Evolutionary conservation across 2,113 vertebrate genomes (phyloP).

Genomic region (Albula goreensis): DNA sequence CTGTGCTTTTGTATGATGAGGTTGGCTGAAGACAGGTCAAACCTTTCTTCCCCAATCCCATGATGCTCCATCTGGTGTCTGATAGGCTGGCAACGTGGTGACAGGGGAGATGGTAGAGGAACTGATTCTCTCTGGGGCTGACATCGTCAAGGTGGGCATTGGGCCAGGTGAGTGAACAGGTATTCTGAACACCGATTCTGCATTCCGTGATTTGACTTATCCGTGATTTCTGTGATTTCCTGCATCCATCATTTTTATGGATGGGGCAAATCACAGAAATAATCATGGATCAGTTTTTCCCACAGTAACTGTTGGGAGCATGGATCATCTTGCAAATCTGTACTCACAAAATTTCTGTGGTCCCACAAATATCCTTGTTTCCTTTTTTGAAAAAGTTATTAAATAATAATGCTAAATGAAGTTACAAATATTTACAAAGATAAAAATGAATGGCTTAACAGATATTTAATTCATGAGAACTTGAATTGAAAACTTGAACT

Average conservation of each 20-base stretch:
- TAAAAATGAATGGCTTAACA: too few relatives aligned
- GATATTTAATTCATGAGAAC: too few relatives aligned
- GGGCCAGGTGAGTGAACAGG: constrained; percentile 80
- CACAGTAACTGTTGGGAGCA: background rate
- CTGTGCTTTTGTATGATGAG: background rate
- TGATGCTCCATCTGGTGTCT: constrained; percentile 7
- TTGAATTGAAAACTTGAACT: too few relatives aligned
- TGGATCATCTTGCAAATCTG: background rate
- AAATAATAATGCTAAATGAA: too few relatives aligned
- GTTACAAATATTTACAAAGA: too few relatives aligned
- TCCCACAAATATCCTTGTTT: too few relatives aligned
- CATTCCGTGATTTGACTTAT: background rate
- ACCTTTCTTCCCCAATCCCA: background rate
- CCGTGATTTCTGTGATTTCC: too few relatives aligned
- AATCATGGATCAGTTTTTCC: too few relatives aligned
- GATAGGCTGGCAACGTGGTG: constrained; percentile 94
- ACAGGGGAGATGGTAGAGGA: constrained; percentile 99
- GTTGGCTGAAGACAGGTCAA: background rate
- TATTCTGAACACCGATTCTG: background rate
- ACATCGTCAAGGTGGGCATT: constrained; percentile 98
- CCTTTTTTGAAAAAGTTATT: too few relatives aligned
- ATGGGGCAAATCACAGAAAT: too few relatives aligned
- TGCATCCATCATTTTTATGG: too few relatives aligned
- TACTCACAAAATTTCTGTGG: background rate
- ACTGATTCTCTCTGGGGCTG: constrained; percentile 92